Evolutionary conservation across 2,888 invertebrate species (phyloP), one percentile per base, ranked within the genome.

Genomic region (Portevinia maculata): DNA sequence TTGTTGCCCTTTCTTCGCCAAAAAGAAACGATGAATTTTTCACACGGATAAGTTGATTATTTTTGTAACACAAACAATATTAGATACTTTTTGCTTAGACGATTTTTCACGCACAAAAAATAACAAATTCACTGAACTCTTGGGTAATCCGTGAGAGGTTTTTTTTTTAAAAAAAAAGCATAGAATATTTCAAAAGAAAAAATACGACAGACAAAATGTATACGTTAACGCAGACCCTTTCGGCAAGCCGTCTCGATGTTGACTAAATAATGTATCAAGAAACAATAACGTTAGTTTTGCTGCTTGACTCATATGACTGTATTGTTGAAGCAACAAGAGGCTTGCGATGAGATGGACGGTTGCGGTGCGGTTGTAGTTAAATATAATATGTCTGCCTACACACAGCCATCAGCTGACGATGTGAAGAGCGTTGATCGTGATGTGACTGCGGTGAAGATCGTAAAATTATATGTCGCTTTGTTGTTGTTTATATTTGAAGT

Each of bases 161-260:
- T n/a, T n/a, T n/a, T n/a, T n/a, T n/a, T 3, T 15, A 19, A 67
- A 32, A n/a, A 60, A 44, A 44, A 11, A 21, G 0, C 21, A 62
- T 34, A 73, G 37, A 64, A 52, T 41, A 52, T 34, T n/a, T 28
- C 34, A 32, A 50, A 17, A 13, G n/a, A 19, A 39, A 50, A 37
- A 67, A 67, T 57, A 52, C 39, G 44, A 79, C 52, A 39, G 15
- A 50, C 28, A 53, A 28, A 34, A 50, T 55, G 52, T 32, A 28
- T 62, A 28, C 57, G 53, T 44, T 37, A 69, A 34, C 65, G 17
- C 21, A 81, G 52, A 81, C 37, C 70, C 59, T 60, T 71, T 59
- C 81, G 65, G 53, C 17, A 70, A 60, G 81, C 76, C 81, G 81
- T 81, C 76, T 81, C 76, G 76, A 76, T 81, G 81, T 81, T 65